Evolutionary conservation across 2,888 invertebrate genomes (phyloP).

Genomic region (Agrilus biguttatus): DNA sequence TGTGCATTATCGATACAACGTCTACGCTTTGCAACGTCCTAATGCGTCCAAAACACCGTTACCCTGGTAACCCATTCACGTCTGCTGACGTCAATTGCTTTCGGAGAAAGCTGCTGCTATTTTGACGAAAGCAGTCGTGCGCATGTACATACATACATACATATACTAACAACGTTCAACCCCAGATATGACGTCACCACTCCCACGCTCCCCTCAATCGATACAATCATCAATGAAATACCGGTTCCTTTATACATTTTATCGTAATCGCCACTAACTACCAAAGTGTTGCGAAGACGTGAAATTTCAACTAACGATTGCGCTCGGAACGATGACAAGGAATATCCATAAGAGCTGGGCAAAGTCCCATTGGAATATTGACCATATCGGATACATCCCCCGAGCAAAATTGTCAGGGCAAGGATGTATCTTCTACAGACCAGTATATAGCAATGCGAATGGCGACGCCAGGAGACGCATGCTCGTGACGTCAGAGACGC

Average conservation of each 20-base stretch:
- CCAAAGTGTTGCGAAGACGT: background rate
- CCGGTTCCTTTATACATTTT: too few relatives aligned
- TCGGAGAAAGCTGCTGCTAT: conserved; percentile 21
- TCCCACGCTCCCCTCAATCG: conserved; percentile 18
- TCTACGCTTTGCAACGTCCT: conserved; percentile 11
- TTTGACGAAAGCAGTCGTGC: conserved; percentile 18
- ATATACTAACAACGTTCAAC: conserved; percentile 11
- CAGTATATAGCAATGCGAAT: conserved; percentile 1
- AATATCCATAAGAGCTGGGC: background rate
- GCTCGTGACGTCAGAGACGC: conserved; percentile 27
- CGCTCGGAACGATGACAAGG: background rate
- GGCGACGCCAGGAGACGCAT: conserved; percentile 16
- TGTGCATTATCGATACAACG: conserved; percentile 8
- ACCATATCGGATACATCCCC: too few relatives aligned
- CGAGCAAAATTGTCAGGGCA: too few relatives aligned
- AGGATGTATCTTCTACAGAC: too few relatives aligned
- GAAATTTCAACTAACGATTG: too few relatives aligned
- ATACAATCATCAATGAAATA: conserved; percentile 17
- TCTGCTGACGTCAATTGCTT: conserved; percentile 22
- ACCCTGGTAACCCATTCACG: conserved; percentile 24
- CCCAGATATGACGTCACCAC: conserved; percentile 17
- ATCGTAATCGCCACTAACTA: too few relatives aligned
- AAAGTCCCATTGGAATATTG: background rate
- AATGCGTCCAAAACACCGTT: conserved; percentile 16
- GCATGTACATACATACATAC: conserved; percentile 7